phyloP scores from a whole-genome alignment of 2,888 invertebrate species.

The Mesorhabditis sp. region DNA sequence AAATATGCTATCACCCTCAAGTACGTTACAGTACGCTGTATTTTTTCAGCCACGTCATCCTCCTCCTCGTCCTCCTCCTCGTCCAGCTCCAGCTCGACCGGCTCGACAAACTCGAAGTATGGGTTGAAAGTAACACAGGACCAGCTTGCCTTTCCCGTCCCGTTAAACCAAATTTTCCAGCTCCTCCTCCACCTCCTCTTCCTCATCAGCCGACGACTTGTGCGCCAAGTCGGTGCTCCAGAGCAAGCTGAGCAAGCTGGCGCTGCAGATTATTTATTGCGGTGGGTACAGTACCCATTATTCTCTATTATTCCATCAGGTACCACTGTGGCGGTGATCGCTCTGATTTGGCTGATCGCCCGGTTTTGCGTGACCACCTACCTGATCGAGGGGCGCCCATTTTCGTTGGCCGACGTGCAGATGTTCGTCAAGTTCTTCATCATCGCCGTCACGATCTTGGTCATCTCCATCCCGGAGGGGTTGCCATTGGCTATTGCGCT shows the following conservation, averaged over 20 bases:
- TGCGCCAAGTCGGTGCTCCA: slow-evolving; percentile 54
- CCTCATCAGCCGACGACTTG: slow-evolving; percentile 38
- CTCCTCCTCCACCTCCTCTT: slow-evolving; percentile 16
- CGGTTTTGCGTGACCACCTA: slow-evolving; percentile 55
- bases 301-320: slow-evolving; percentile 34
- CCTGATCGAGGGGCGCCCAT: slow-evolving; percentile 38
- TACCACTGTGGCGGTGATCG: slow-evolving; percentile 54
- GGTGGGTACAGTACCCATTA: slow-evolving; percentile 19
- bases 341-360: slow-evolving; percentile 52
- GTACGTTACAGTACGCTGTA: neutral
- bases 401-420: slow-evolving; percentile 62
- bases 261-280: slow-evolving; percentile 55
- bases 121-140: neutral
- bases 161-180: neutral
- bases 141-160: no score
- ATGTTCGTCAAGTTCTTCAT: slow-evolving; percentile 93
- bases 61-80: slow-evolving; percentile 37
- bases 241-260: slow-evolving; percentile 52
- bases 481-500: slow-evolving; percentile 95
- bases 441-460: slow-evolving; percentile 98
- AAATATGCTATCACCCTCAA: neutral
- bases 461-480: slow-evolving; percentile 98
- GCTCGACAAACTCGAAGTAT: neutral
- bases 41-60: slow-evolving; percentile 32
- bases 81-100: slow-evolving; percentile 22